Evolutionary conservation across 2,888 invertebrate species (phyloP), one percentile per base, ranked within the genome.

Genomic region (Xestia ashworthii): DNA sequence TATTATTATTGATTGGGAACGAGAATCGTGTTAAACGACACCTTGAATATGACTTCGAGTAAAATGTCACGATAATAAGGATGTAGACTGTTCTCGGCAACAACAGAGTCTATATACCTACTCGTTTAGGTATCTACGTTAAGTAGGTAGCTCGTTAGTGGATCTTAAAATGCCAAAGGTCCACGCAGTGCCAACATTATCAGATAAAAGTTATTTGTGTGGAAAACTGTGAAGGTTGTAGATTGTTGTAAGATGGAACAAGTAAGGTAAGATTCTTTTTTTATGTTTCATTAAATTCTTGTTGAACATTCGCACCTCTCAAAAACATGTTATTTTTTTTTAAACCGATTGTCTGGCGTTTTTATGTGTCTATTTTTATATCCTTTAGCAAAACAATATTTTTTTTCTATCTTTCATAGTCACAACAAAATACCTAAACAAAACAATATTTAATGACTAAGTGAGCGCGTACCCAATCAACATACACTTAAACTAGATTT

Each of bases 161-260:
- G 64, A 76, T 80, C 77, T 82, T 50, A 64, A 90, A 92, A 92
- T 91, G 90, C 88, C 92, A 92, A 86, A 89, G 88, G 90, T 88
- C 80, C 78, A 73, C 50, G 55, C 2, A 70, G 58, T 72, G 68
- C 50, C 77, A 76, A 73, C 55, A 67, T 73, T 46, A 73, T 60
- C 65, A 73, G 76, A 79, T 82, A 87, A 79, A 78, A 80, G 67
- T 41, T 65, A 65, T 73, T 78, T 75, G 71, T 76, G 70, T 64
- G 73, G 74, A 78, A 83, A 86, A 76, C 65, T 65, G 48, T 48
- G 70, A 83, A 88, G 83, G 80, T 77, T 80, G 41, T 58, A 62
- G 69, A 71, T 68, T 66, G 68, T 81, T 41, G 38, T 50, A 14
- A 66, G 48, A 65, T 64, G 53, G 25, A 79, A 70, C 72, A 41